Conservation (phyloP, 2,113 vertebrate genomes). For the Lophochroa leadbeateri region DNA sequence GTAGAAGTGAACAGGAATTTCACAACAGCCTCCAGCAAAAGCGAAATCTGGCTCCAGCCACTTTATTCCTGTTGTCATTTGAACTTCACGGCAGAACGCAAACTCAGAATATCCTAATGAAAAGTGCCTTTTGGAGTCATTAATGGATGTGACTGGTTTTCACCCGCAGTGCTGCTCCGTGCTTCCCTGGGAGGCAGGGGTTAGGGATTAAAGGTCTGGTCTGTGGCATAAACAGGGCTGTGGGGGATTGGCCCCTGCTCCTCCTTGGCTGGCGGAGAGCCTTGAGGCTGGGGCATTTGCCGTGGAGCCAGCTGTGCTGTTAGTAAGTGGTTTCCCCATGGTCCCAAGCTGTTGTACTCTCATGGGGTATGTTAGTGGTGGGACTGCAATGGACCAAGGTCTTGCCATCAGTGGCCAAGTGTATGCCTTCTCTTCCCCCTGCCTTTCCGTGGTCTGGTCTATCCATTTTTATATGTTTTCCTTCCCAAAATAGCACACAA, state of each 20-base stretch:
- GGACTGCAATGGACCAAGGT: background rate
- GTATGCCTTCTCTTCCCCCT: background rate
- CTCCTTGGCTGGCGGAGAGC: background rate
- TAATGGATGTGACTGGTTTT: background rate
- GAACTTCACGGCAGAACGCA: background rate
- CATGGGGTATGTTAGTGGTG: background rate
- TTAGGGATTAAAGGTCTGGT: background rate
- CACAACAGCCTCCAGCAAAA: background rate
- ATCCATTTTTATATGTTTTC: background rate
- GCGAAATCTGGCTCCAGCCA: background rate
- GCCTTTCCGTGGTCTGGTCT: background rate
- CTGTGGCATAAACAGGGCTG: background rate
- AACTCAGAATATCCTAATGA: background rate
- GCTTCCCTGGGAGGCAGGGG: background rate
- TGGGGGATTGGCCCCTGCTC: background rate
- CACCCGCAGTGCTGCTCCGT: background rate
- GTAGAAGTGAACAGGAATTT: background rate
- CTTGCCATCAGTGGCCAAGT: background rate
- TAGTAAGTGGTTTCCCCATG: background rate
- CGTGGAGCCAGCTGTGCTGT: background rate
- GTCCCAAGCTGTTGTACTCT: background rate
- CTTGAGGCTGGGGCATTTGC: background rate
- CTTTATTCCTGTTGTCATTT: background rate
- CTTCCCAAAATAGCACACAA: conserved; percentile 38
- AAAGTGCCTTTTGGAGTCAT: background rate